A percentile compares a stretch with the other conserved stretches of the same genome.
Conservation (phyloP, 2,888 invertebrate genomes). For the Drosophila engyochracea region DNA sequence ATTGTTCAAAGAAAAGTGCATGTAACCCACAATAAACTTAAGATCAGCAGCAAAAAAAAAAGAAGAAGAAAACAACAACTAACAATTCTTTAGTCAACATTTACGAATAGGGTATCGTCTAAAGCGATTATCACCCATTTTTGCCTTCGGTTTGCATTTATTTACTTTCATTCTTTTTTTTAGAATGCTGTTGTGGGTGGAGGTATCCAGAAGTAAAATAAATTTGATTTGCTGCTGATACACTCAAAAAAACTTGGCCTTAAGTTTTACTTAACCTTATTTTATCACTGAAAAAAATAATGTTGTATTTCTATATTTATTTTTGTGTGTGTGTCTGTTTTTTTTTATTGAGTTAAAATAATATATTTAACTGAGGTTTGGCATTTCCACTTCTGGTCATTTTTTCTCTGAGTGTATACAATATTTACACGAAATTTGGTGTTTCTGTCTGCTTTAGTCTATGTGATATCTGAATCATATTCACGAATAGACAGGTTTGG, state of each 20-base stretch:
- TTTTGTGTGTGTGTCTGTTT: background rate
- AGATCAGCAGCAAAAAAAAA: constrained; percentile 8
- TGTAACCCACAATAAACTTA: constrained; percentile 8
- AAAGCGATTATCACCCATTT: background rate
- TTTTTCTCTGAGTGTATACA: background rate
- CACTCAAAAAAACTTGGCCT: background rate
- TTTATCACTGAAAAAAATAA: background rate
- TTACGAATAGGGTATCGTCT: background rate
- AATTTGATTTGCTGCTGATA: background rate
- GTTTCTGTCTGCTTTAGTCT: background rate
- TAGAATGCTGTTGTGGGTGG: background rate
- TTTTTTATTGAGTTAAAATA: background rate
- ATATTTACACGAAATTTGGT: background rate
- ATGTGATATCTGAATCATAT: background rate
- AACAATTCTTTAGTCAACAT: background rate
- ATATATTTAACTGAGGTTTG: background rate
- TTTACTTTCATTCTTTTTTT: background rate
- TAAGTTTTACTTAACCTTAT: background rate
- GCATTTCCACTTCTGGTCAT: background rate
- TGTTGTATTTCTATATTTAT: background rate
- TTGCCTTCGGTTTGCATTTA: background rate
- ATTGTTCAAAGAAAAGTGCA: background rate
- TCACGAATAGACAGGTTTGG: background rate
- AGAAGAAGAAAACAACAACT: background rate
- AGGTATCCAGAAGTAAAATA: background rate